Evolutionary conservation across 1,140 invertebrate genomes (phyloP).

Genomic region (Marisa cornuarietis): DNA sequence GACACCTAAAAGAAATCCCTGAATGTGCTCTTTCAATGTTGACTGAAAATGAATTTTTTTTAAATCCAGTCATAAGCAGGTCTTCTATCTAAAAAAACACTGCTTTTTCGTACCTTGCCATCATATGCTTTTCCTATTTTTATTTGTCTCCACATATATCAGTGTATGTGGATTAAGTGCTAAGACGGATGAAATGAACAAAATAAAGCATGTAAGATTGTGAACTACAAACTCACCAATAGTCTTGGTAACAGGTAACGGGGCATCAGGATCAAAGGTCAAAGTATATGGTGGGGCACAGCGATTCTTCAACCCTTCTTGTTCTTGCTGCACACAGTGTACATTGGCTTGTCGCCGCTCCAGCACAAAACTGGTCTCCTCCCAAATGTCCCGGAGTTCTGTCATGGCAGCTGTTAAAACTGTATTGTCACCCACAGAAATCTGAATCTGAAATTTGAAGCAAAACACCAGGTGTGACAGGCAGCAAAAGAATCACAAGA

Average conservation of each 20-base stretch:
- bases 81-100: no score
- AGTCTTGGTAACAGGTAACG: not conserved
- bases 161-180: no score
- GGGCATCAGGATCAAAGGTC: conserved; percentile 68
- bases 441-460: conserved; percentile 64
- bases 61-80: no score
- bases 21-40: no score
- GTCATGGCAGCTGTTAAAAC: conserved; percentile 76
- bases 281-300: conserved; percentile 68
- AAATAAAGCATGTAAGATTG: not conserved
- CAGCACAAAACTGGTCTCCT: conserved; percentile 92
- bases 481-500: not conserved
- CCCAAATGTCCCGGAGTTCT: conserved; percentile 84
- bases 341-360: conserved; percentile 85
- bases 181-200: no score
- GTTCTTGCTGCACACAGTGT: conserved; percentile 82
- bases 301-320: conserved; percentile 69
- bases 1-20: no score
- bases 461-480: not conserved
- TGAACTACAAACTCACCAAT: conserved; percentile 9
- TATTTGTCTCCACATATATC: no score
- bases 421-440: conserved; percentile 72
- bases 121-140: no score
- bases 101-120: no score
- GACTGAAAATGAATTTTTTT: no score